Conservation (phyloP, 2,888 invertebrate species). For the Antitype chi region DNA sequence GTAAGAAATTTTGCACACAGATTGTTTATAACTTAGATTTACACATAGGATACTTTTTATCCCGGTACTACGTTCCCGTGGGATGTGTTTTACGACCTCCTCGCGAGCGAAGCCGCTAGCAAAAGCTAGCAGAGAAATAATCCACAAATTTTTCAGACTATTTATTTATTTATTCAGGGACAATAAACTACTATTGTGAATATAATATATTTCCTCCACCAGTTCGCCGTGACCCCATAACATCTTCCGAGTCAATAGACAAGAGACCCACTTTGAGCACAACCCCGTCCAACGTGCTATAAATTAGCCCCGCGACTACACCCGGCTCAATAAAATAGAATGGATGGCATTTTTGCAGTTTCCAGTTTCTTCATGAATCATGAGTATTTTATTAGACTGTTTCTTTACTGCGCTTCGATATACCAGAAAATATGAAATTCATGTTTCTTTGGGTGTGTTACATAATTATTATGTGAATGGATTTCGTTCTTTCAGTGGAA, state of each 20-base stretch:
- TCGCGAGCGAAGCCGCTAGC: no score
- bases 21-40: no score
- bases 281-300: constrained; percentile 1
- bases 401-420: neutral
- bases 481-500: neutral
- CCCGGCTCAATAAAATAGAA: constrained; percentile 24
- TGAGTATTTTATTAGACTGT: neutral
- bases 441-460: neutral
- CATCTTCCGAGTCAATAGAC: constrained; percentile 28
- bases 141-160: neutral
- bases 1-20: no score
- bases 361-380: neutral
- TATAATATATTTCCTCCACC: neutral
- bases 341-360: neutral
- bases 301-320: constrained; percentile 18
- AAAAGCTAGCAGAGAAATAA: neutral
- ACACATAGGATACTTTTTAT: no score
- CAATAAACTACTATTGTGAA: no score
- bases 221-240: constrained; percentile 8
- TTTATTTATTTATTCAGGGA: no score
- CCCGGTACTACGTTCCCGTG: no score
- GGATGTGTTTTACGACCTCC: no score
- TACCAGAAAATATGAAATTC: neutral
- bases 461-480: constrained; percentile 9
- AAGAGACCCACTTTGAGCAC: constrained; percentile 3